phyloP scores from a whole-genome alignment of 2,113 vertebrate genomes.

The Neofelis nebulosa region DNA sequence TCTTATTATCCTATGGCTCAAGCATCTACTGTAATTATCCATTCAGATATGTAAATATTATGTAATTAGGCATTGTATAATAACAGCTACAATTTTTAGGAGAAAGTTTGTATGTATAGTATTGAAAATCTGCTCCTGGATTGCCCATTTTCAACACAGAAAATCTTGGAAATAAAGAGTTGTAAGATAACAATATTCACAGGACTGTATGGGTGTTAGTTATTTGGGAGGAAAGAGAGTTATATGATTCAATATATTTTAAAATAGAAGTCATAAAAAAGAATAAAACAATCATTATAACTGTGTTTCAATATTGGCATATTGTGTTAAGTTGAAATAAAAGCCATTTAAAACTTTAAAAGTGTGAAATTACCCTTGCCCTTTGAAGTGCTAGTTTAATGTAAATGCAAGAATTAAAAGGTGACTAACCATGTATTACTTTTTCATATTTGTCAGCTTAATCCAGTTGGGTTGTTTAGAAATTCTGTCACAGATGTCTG shows the following conservation, averaged over 20 bases:
- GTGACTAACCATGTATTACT: conserved; percentile 78
- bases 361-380: conserved; percentile 75
- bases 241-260: conserved; percentile 53
- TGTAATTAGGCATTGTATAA: background rate
- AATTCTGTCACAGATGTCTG: conserved; percentile 84
- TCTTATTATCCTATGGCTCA: background rate
- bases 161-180: background rate
- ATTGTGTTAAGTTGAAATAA: conserved; percentile 78
- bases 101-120: background rate
- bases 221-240: background rate
- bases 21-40: background rate
- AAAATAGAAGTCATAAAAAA: conserved; percentile 61
- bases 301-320: conserved; percentile 50
- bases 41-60: background rate
- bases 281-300: conserved; percentile 56
- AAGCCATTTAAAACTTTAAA: conserved; percentile 77
- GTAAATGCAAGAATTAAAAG: conserved; percentile 82
- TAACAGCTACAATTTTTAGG: background rate
- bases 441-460: conserved; percentile 80
- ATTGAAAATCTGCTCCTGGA: background rate
- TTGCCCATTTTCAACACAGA: background rate
- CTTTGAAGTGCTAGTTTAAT: conserved; percentile 80
- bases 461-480: conserved; percentile 79
- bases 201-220: background rate
- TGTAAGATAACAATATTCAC: background rate